Percentiles rank a stretch among this genome's conserved stretches.
These are phyloP conservation scores for Tinamus major DNA, from an alignment of 2,797 vertebrate genomes.

Conservation along the genomic window DNA sequence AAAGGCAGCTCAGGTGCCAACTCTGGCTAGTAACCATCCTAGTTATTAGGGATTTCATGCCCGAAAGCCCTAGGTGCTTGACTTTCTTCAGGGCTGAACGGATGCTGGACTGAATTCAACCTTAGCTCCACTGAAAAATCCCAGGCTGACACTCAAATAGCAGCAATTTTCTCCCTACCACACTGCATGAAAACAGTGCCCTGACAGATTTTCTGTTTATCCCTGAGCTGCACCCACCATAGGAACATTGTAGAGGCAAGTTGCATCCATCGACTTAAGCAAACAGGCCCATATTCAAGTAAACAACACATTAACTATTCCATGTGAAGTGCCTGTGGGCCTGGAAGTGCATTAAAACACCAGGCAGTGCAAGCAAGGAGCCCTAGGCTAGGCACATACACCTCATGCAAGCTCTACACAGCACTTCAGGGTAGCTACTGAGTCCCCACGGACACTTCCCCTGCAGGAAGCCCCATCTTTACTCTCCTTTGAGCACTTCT, in stretches of 20 bases:
- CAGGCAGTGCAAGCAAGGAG: not conserved
- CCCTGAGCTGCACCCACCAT: not conserved
- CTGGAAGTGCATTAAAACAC: not conserved
- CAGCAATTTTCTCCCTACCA: not conserved
- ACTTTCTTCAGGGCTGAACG: not conserved
- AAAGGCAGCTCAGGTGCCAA: not conserved
- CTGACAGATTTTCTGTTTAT: not conserved
- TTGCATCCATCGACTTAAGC: not conserved
- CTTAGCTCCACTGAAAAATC: not conserved
- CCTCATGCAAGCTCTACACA: no score
- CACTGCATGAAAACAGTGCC: not conserved
- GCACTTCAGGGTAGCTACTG: not conserved
- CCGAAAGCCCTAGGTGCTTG: not conserved
- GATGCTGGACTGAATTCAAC: not conserved
- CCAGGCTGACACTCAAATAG: not conserved
- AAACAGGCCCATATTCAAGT: not conserved
- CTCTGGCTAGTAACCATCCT: not conserved
- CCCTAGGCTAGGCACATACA: not conserved
- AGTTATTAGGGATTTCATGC: not conserved
- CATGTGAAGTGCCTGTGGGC: fast-evolving
- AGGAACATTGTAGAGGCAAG: not conserved
- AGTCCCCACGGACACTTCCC: not conserved
- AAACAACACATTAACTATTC: not conserved
- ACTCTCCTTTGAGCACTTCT: not conserved
- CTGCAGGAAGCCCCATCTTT: not conserved